Evolutionary conservation across 2,113 vertebrate genomes (phyloP).

Genomic region (Sminthopsis crassicaudata): DNA sequence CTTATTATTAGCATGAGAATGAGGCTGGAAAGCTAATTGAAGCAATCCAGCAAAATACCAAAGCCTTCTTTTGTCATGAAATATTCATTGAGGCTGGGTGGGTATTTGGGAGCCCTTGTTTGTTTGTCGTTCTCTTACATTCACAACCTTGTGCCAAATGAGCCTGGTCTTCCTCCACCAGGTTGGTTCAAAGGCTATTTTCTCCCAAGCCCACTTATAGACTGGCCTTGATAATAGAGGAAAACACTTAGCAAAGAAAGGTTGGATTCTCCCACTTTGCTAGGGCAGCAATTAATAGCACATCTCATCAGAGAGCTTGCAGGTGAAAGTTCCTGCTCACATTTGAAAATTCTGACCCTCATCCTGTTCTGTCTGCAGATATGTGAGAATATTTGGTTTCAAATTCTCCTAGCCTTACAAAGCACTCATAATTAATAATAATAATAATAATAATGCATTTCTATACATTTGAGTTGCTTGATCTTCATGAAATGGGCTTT

Average conservation of each 20-base stretch:
- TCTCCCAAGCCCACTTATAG: neutral
- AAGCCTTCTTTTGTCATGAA: conserved; percentile 79
- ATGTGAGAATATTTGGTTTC: neutral
- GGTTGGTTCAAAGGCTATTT: neutral
- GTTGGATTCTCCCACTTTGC: neutral
- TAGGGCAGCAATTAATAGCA: neutral
- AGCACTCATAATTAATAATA: neutral
- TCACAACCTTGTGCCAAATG: neutral
- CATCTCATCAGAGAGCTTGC: neutral
- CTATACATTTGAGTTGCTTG: neutral
- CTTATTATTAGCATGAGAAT: conserved; percentile 82
- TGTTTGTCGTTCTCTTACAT: conserved; percentile 64
- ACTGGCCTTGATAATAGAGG: neutral
- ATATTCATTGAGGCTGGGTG: conserved; percentile 77
- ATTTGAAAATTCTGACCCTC: neutral
- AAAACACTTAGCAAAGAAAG: neutral
- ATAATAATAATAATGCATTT: neutral
- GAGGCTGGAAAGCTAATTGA: conserved; percentile 84
- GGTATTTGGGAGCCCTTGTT: conserved; percentile 61
- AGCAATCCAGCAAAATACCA: conserved; percentile 87
- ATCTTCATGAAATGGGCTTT: neutral
- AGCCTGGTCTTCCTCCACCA: neutral
- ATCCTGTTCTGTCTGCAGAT: neutral
- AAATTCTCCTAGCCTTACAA: neutral
- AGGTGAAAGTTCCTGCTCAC: neutral